Base-by-base conservation (phyloP, 2,888 invertebrate genomes). In the Patella caerulea region DNA sequence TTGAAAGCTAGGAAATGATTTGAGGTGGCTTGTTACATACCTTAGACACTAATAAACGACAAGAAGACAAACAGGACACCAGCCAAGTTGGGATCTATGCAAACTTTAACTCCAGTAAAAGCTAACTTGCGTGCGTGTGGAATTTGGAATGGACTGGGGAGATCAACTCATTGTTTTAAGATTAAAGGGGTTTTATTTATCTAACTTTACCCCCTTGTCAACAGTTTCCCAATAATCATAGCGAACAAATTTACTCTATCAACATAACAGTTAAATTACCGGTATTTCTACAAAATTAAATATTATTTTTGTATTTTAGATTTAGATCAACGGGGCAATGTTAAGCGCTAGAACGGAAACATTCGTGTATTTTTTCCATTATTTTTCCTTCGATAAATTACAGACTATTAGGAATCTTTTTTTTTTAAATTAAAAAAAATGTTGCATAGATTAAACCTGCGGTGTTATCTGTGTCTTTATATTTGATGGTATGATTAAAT, bases 91-190 rank as follows among this genome's bases (percentile, higher is more conserved):
- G 65, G 24, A 65, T 65, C 65, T 65, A 65, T 24, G 65, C 19
- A 12, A 65, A 65, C 65, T 24, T 65, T 24, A 65, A 65, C 65
- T 24, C 65, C 9, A 65, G 65, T 24, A 65, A 65, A 65, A 65
- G 65, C 65, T 65, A 65, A 65, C 65, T 65, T 24, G 65, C 65
- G 65, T 65, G 65, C 65, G 65, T 65, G 65, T 65, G 65, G 65
- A 65, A 65, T 65, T 65, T 65, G 24, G 65, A 24, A 65, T 65
- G 65, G 24, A 24, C 19, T 24, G 24, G 19, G 24, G 24, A 65
- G 65, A 65, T 65, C 65, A 65, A 65, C 19, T 65, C 65, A 24
- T 65, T 65, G 24, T 65, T 65, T 65, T 65, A 11, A 19, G 24
- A 24, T 24, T 65, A 24, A 65, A 65, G 24, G 65, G 65, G 65